phyloP scores from a whole-genome alignment of 2,888 invertebrate species.

The Drosophila prostipennis region DNA sequence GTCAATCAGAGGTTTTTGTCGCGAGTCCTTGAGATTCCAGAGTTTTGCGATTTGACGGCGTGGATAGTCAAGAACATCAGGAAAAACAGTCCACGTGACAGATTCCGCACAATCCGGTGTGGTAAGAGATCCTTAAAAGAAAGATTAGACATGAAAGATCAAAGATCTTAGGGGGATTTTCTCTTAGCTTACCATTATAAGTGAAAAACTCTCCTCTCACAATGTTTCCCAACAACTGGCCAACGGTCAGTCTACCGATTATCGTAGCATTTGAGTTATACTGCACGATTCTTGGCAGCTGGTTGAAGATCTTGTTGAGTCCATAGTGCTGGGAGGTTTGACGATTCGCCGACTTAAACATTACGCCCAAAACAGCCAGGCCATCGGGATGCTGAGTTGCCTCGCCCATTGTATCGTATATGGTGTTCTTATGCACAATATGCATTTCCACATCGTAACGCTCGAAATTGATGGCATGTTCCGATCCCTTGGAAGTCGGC shows the following conservation, averaged over 20 bases:
- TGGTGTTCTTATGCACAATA: conserved; percentile 88
- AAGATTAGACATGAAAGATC: neutral
- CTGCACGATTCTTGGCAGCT: conserved; percentile 53
- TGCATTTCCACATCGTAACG: conserved; percentile 88
- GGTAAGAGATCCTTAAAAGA: conserved; percentile 87
- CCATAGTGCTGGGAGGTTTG: conserved; percentile 14
- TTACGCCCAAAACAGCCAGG: conserved; percentile 87
- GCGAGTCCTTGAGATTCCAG: conserved; percentile 48
- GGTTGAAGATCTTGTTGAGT: conserved; percentile 64
- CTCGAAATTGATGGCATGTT: conserved; percentile 68
- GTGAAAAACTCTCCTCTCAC: conserved; percentile 65
- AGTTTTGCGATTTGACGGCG: conserved; percentile 53
- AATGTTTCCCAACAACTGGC: conserved; percentile 67
- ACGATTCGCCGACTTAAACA: conserved; percentile 84
- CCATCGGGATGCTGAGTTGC: conserved; percentile 86
- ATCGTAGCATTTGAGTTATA: conserved; percentile 58
- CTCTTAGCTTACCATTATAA: conserved; percentile 59
- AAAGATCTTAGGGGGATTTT: no score
- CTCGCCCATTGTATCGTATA: conserved; percentile 85
- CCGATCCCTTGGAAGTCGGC: conserved; percentile 88
- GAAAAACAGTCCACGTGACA: conserved; percentile 89
- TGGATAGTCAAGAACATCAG: conserved; percentile 84
- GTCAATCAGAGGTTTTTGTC: conserved; percentile 38
- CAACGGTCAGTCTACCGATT: conserved; percentile 46
- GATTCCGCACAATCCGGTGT: conserved; percentile 89